phyloP scores from a whole-genome alignment of 2,888 invertebrate genomes.

The Cyaniris semiargus region DNA sequence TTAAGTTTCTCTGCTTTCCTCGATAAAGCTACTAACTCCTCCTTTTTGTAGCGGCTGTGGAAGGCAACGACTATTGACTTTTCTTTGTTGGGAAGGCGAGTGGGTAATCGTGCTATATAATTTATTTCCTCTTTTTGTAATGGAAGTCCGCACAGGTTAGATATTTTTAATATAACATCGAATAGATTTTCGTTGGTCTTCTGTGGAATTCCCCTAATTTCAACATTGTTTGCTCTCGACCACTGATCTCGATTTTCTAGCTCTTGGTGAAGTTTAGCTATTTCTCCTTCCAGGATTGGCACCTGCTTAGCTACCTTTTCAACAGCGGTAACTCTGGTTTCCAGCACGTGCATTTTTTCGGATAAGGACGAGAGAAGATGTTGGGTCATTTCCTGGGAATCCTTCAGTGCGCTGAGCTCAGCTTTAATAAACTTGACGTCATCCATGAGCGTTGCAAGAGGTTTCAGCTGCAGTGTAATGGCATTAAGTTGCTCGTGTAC shows the following conservation, averaged over 20 bases:
- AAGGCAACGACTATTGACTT: constrained; percentile 1
- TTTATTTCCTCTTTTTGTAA: background rate
- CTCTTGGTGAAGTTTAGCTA: background rate
- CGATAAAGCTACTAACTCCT: background rate
- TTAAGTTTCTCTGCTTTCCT: background rate
- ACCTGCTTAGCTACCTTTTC: background rate
- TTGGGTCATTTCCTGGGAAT: background rate
- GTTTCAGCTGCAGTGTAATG: background rate
- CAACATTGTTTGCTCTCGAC: constrained; percentile 22
- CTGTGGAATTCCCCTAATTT: constrained; percentile 5
- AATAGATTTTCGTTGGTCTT: constrained; percentile 30
- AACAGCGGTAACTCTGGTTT: background rate
- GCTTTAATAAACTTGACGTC: background rate
- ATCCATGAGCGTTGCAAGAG: background rate
- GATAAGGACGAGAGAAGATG: background rate
- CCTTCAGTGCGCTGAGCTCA: background rate
- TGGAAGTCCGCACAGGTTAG: background rate
- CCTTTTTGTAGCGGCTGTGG: background rate
- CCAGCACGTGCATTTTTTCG: background rate
- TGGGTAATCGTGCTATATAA: background rate
- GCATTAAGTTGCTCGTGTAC: background rate
- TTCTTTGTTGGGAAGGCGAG: background rate
- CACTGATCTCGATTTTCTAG: constrained; percentile 29
- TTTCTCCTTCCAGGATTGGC: background rate
- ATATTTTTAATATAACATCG: background rate